Percentiles rank a stretch among this genome's conserved stretches.
Evolutionary conservation across 2,113 vertebrate genomes (phyloP).

Genomic region (Rhagologus leucostigma): DNA sequence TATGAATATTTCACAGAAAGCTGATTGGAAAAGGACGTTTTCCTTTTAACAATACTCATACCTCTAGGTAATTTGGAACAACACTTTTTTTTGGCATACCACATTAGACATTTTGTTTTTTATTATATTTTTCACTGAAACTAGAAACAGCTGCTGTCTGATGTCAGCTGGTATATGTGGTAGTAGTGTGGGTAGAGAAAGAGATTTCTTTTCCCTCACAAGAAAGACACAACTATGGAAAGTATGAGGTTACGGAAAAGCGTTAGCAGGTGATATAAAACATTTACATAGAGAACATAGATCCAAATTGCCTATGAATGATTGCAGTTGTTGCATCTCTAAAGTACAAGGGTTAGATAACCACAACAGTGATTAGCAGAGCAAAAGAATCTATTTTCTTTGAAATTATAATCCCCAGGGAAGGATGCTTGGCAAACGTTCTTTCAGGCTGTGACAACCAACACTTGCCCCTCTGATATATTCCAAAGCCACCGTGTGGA

Average conservation of each 20-base stretch:
- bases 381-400: neutral
- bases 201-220: constrained; percentile 38
- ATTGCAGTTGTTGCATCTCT: neutral
- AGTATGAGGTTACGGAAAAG: constrained; percentile 30
- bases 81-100: neutral
- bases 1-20: neutral
- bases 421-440: neutral
- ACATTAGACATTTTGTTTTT: constrained; percentile 19
- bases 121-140: constrained; percentile 57
- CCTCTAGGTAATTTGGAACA: constrained; percentile 44
- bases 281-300: neutral
- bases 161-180: constrained; percentile 44
- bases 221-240: constrained; percentile 44
- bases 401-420: neutral
- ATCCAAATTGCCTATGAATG: constrained; percentile 3
- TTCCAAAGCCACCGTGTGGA: neutral
- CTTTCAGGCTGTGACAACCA: neutral
- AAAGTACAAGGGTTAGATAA: constrained; percentile 11
- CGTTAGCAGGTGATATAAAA: constrained; percentile 60
- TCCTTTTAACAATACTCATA: constrained; percentile 30
- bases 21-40: constrained; percentile 28
- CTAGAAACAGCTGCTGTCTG: constrained; percentile 48
- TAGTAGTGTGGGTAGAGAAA: constrained; percentile 36
- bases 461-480: neutral
- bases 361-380: neutral